Percentiles rank a stretch among this genome's conserved stretches.
phyloP scores from a whole-genome alignment of 2,888 invertebrate species.

The Brachyptera risi region DNA sequence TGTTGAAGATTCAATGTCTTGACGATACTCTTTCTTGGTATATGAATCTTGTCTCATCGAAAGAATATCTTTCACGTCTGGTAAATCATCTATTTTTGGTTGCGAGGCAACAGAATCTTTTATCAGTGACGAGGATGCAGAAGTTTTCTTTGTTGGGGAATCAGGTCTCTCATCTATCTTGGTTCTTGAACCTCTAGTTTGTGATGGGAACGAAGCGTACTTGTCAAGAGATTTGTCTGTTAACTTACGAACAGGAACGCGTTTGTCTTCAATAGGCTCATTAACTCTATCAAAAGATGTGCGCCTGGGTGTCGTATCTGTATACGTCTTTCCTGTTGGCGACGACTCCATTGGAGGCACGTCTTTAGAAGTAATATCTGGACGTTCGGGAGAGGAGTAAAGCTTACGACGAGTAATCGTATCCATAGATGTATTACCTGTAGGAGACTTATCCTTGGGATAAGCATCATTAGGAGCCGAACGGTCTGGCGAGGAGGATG shows the following conservation, averaged over 20 bases:
- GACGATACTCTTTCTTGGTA: constrained; percentile 11
- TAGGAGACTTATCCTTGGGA: neutral
- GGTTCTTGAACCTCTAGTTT: neutral
- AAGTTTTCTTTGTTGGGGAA: neutral
- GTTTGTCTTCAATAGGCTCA: neutral
- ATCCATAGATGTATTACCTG: neutral
- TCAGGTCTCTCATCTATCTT: neutral
- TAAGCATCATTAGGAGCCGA: constrained; percentile 1
- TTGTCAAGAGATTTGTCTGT: constrained; percentile 1
- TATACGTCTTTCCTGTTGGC: neutral
- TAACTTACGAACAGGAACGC: neutral
- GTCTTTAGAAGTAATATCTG: neutral
- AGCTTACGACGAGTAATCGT: neutral
- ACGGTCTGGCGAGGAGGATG: constrained; percentile 16
- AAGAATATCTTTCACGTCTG: neutral
- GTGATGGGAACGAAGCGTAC: constrained; percentile 18
- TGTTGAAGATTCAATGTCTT: neutral
- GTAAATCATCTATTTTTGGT: too few species aligned
- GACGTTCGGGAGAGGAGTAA: constrained; percentile 20
- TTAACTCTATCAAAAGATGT: neutral
- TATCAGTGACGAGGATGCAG: neutral
- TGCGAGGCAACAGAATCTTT: neutral
- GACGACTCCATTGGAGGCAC: neutral
- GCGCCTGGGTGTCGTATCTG: neutral
- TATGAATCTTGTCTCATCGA: neutral